Evolutionary conservation across 2,113 vertebrate species (phyloP).

Genomic region (Trachemys scripta): DNA sequence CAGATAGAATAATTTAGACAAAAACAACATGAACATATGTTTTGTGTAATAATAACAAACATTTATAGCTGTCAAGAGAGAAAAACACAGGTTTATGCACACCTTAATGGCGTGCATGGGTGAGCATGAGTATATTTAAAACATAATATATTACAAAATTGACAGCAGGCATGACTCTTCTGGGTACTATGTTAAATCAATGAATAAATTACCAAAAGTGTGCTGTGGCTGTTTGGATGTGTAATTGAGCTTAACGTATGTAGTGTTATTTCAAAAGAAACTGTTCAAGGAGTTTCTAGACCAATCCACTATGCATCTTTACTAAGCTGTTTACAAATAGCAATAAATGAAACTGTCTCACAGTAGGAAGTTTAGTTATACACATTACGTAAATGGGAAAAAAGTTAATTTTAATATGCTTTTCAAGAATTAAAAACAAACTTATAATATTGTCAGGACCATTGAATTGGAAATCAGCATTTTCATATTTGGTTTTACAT

Average conservation of each 20-base stretch:
- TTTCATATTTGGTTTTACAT: slow-evolving; percentile 76
- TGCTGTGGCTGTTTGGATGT: slow-evolving; percentile 89
- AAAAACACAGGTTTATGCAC: slow-evolving; percentile 90
- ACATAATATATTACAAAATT: slow-evolving; percentile 91
- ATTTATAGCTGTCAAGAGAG: slow-evolving; percentile 95
- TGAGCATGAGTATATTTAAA: slow-evolving; percentile 89
- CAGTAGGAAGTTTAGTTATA: slow-evolving; percentile 86
- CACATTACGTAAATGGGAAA: slow-evolving; percentile 79
- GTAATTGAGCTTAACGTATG: slow-evolving; percentile 90
- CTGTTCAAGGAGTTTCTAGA: slow-evolving; percentile 86
- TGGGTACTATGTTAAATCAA: slow-evolving; percentile 91
- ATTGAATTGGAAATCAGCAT: slow-evolving; percentile 76
- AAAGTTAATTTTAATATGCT: slow-evolving; percentile 85
- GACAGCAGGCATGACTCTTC: slow-evolving; percentile 90
- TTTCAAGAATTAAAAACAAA: slow-evolving; percentile 79
- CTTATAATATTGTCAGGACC: slow-evolving; percentile 73
- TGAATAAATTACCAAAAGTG: slow-evolving; percentile 92
- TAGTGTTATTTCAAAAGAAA: slow-evolving; percentile 90
- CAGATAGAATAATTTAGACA: slow-evolving; percentile 91
- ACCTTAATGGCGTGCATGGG: slow-evolving; percentile 91
- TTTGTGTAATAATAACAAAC: slow-evolving; percentile 94
- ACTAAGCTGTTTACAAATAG: slow-evolving; percentile 85
- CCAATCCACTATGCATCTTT: slow-evolving; percentile 84
- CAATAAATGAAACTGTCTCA: slow-evolving; percentile 86
- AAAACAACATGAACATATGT: slow-evolving; percentile 93